Percentiles rank a stretch among this genome's conserved stretches.
phyloP scores from a whole-genome alignment of 1,140 invertebrate species.

The Ridgeia piscesae region DNA sequence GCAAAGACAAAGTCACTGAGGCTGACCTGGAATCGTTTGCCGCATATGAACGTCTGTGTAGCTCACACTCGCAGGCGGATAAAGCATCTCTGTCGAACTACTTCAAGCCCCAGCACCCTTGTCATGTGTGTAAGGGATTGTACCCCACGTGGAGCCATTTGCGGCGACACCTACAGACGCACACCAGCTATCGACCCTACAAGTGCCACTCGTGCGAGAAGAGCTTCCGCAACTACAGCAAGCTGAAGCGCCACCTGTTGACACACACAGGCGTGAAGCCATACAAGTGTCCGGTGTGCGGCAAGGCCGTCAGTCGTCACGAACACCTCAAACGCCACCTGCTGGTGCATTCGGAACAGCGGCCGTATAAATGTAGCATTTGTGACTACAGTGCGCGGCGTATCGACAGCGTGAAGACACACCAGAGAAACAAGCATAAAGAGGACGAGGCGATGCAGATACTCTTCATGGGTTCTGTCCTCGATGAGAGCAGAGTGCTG shows the following conservation, averaged over 20 bases:
- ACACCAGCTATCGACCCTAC: constrained; percentile 28
- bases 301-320: constrained; percentile 15
- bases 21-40: constrained; percentile 9
- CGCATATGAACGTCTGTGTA: constrained; percentile 11
- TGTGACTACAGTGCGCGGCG: constrained; percentile 24
- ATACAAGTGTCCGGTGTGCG: constrained; percentile 31
- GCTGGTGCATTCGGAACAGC: constrained; percentile 26
- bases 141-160: constrained; percentile 26
- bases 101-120: constrained; percentile 6
- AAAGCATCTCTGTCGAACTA: neutral
- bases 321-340: constrained; percentile 31
- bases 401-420: constrained; percentile 25
- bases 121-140: constrained; percentile 24
- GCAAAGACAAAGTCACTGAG: neutral
- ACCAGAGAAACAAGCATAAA: constrained; percentile 27
- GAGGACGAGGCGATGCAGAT: constrained; percentile 17
- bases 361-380: constrained; percentile 25
- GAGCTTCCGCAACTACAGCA: constrained; percentile 28
- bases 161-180: constrained; percentile 28
- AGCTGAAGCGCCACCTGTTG: constrained; percentile 26
- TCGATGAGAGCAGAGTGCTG: neutral
- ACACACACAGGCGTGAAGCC: constrained; percentile 29
- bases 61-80: neutral
- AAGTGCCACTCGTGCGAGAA: constrained; percentile 24
- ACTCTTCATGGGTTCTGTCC: neutral